Evolutionary conservation across 2,888 invertebrate species (phyloP).

Genomic region (Dendrolimus houi): DNA sequence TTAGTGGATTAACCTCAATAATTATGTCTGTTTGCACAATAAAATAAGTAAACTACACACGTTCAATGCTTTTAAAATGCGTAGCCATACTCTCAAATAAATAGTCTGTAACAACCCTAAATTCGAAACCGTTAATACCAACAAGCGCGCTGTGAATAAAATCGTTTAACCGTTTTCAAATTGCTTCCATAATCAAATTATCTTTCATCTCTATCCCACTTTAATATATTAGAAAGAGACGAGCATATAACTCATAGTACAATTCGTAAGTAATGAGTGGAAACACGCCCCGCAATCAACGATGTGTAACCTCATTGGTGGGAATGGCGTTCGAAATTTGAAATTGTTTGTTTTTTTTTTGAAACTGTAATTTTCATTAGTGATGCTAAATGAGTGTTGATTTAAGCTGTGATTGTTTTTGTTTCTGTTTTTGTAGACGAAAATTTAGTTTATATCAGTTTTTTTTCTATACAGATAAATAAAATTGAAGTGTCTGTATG

Average conservation of each 20-base stretch:
- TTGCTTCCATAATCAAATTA: constrained; percentile 35
- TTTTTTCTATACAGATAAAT: no score
- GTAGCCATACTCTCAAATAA: no score
- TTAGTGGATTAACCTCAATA: no score
- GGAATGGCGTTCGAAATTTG: constrained; percentile 54
- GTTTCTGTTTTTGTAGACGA: constrained; percentile 24
- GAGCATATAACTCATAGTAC: constrained; percentile 15
- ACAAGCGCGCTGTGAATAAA: constrained; percentile 52
- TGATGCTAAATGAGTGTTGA: constrained; percentile 29
- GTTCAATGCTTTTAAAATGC: no score
- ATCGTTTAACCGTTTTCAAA: constrained; percentile 38
- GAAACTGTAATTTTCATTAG: constrained; percentile 48
- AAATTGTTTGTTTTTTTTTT: constrained; percentile 40
- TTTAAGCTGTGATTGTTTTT: constrained; percentile 24
- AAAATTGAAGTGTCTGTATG: no score
- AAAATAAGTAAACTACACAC: no score
- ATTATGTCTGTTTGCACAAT: no score
- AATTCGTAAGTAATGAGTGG: constrained; percentile 56
- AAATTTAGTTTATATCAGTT: neutral
- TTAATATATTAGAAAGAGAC: constrained; percentile 26
- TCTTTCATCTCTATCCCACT: constrained; percentile 20
- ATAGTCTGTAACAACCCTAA: neutral
- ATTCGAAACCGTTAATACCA: constrained; percentile 40
- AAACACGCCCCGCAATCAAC: constrained; percentile 69
- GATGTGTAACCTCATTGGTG: constrained; percentile 50